Evolutionary conservation across 2,797 vertebrate species (phyloP).

Genomic region (Erethizon dorsatum): DNA sequence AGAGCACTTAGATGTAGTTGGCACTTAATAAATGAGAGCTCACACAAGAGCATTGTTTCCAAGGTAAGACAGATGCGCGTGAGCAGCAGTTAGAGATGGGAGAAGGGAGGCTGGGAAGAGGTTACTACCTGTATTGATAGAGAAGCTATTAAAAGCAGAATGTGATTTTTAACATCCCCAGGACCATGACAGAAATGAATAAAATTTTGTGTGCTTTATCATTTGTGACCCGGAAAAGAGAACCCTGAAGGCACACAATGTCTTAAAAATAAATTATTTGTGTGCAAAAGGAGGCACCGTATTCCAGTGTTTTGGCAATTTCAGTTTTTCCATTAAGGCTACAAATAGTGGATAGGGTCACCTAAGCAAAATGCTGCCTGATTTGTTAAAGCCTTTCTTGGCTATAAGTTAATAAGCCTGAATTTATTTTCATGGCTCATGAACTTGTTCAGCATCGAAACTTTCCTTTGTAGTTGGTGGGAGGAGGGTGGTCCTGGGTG

Average conservation of each 20-base stretch:
- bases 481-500: background rate
- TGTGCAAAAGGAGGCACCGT: constrained; percentile 55
- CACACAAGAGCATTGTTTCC: constrained; percentile 50
- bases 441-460: background rate
- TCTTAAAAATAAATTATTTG: constrained; percentile 81
- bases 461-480: background rate
- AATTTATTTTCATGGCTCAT: constrained; percentile 49
- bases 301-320: constrained; percentile 66
- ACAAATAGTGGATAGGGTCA: constrained; percentile 58
- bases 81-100: constrained; percentile 42
- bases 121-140: constrained; percentile 71
- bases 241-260: constrained; percentile 69
- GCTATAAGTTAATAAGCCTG: constrained; percentile 43
- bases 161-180: constrained; percentile 77
- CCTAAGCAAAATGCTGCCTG: constrained; percentile 51
- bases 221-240: constrained; percentile 82
- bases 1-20: constrained; percentile 60
- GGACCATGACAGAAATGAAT: constrained; percentile 78
- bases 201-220: constrained; percentile 76
- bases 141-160: constrained; percentile 76
- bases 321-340: constrained; percentile 43
- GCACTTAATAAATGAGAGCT: constrained; percentile 67
- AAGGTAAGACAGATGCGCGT: constrained; percentile 41
- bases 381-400: constrained; percentile 39
- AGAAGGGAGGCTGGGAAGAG: constrained; percentile 43